phyloP scores from a whole-genome alignment of 1,140 invertebrate genomes.

The Neotoxoptera formosana region DNA sequence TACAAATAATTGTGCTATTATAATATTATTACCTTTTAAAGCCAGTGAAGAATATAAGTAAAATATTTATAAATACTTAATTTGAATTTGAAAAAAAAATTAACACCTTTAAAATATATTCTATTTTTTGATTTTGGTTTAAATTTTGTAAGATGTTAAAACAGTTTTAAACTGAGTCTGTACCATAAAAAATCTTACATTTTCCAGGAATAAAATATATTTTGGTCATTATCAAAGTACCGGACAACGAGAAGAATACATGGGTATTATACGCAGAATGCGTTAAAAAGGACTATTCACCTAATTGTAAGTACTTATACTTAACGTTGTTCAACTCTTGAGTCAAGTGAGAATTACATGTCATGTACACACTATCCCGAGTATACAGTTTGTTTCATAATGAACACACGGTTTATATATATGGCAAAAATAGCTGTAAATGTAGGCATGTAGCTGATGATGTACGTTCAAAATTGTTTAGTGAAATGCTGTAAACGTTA shows the following conservation, averaged over 20 bases:
- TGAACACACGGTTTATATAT: background rate
- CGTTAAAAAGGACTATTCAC: background rate
- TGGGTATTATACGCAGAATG: background rate
- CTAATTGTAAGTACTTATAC: background rate
- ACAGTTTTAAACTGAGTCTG: background rate
- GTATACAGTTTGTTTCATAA: background rate
- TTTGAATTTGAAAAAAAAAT: background rate
- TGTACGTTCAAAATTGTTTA: background rate
- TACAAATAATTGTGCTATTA: background rate
- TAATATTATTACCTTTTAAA: no score
- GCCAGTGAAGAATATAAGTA: background rate
- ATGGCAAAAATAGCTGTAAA: background rate
- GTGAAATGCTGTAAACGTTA: background rate
- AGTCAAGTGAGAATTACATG: conserved; percentile 11
- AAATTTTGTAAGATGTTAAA: background rate
- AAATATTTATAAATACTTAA: background rate
- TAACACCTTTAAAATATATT: background rate
- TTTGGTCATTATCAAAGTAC: background rate
- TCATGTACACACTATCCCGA: background rate
- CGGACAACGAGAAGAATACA: background rate
- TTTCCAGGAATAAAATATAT: background rate
- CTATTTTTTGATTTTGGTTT: background rate
- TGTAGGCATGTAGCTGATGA: background rate
- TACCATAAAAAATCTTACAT: background rate
- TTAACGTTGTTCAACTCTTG: background rate